Evolutionary conservation across 2,888 invertebrate genomes (phyloP), one percentile per base, ranked within the genome.

Genomic region (Chaetogeoica ovagalla): DNA sequence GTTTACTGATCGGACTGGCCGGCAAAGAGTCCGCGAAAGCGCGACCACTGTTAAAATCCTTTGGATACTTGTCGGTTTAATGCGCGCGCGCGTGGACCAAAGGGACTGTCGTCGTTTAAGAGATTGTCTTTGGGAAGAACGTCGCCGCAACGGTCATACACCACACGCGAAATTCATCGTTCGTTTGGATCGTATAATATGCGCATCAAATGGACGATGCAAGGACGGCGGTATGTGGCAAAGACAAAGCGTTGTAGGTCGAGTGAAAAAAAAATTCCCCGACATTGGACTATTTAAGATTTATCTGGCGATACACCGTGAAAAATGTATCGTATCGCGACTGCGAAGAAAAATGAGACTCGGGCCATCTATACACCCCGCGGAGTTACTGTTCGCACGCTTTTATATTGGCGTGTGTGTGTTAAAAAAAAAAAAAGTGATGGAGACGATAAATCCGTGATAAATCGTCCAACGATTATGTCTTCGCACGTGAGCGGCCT

Each of bases 251-350:
- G 17, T 37, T 15, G n/a, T 15, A 55, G 13, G n/a, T 30, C 52
- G 9, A 4, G n/a, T 37, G 6, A 21, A 21, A 71, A 55, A 37
- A 30, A 4, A 30, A 30, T 2, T 2, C 30, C 4, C 30, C 30
- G n/a, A n/a, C 8, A 48, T 48, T 52, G 17, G 63, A 55, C 21
- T 65, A 15, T 5, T 48, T 13, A 13, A 55, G 74, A 65, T 74
- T 65, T 74, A 57, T 74, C 63, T 39, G 19, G 17, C 21, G 21
- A 21, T 37, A 63, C 39, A 74, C 52, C 37, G 15, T 52, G 30
- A 63, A 63, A 63, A 11, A 63, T 63, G n/a, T 73, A 52, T 39
- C n/a, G n/a, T 73, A 52, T 39, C n/a, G 23, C 17, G 43, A 11
- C 7, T 17, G 6, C 37, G 30, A 30, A 30, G 59, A 37, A 13